Evolutionary conservation across 2,888 invertebrate species (phyloP).

Genomic region (Sinhomidia bicolor): DNA sequence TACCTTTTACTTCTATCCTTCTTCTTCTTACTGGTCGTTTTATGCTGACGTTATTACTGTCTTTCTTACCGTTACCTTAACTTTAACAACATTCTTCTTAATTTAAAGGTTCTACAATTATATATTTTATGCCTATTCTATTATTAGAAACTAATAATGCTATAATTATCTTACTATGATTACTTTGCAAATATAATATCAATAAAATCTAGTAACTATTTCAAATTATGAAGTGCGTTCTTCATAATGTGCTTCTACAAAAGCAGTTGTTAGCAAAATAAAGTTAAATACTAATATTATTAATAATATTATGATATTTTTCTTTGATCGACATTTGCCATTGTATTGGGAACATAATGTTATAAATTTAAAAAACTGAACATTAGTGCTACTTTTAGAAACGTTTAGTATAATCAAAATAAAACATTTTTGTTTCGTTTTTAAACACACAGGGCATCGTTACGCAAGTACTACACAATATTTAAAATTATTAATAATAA

Average conservation of each 20-base stretch:
- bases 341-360: not conserved
- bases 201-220: too few relatives aligned
- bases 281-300: not conserved
- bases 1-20: not conserved
- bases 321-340: not conserved
- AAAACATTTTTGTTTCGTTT: not conserved
- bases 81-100: too few relatives aligned
- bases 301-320: too few relatives aligned
- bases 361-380: not conserved
- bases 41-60: not conserved
- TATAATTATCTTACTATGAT: too few relatives aligned
- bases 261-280: not conserved
- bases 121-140: too few relatives aligned
- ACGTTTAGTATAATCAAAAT: constrained; percentile 1
- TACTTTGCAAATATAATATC: too few relatives aligned
- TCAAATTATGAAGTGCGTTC: too few relatives aligned
- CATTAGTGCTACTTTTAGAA: not conserved
- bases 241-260: too few relatives aligned
- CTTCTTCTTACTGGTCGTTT: not conserved
- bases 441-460: not conserved
- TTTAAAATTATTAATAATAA: not conserved
- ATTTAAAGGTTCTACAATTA: too few relatives aligned
- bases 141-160: too few relatives aligned
- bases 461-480: not conserved
- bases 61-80: not conserved